A percentile compares a stretch with the other conserved stretches of the same genome.
phyloP scores from a whole-genome alignment of 2,888 invertebrate species.

The Ptychoptera albimana region DNA sequence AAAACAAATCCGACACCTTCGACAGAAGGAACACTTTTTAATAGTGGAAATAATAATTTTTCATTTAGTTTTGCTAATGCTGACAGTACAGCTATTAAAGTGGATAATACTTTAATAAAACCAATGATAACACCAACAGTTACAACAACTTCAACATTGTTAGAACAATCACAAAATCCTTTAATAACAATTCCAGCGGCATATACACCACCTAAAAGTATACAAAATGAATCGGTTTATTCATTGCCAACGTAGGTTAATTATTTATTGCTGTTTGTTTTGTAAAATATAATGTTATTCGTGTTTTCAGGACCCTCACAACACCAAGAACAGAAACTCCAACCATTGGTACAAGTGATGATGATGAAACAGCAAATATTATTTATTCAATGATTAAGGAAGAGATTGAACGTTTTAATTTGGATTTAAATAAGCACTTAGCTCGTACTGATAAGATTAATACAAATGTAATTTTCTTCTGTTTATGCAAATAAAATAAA shows the following conservation, averaged over 20 bases:
- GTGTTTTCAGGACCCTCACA: not conserved
- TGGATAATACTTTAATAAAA: not conserved
- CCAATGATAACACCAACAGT: not conserved
- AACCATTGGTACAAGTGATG: not conserved
- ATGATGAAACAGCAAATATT: constrained; percentile 15
- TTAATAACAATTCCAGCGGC: not conserved
- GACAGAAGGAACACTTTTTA: not conserved
- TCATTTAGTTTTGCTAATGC: not conserved
- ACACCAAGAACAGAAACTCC: not conserved
- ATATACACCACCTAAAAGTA: not conserved
- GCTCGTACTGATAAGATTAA: constrained; percentile 36
- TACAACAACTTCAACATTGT: not conserved
- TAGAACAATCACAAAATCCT: not conserved
- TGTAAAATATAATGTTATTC: too few relatives aligned
- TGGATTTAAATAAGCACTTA: constrained; percentile 44
- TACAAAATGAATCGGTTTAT: not conserved
- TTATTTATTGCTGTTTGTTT: not conserved
- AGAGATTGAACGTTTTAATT: constrained; percentile 47
- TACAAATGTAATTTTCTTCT: constrained; percentile 18
- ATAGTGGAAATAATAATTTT: not conserved
- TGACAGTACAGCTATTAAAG: not conserved
- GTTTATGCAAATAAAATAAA: too few relatives aligned
- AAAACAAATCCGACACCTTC: too few relatives aligned
- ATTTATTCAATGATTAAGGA: constrained; percentile 45
- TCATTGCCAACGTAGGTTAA: not conserved